Conservation (phyloP, 2,113 vertebrate genomes). For the Rissa tridactyla region DNA sequence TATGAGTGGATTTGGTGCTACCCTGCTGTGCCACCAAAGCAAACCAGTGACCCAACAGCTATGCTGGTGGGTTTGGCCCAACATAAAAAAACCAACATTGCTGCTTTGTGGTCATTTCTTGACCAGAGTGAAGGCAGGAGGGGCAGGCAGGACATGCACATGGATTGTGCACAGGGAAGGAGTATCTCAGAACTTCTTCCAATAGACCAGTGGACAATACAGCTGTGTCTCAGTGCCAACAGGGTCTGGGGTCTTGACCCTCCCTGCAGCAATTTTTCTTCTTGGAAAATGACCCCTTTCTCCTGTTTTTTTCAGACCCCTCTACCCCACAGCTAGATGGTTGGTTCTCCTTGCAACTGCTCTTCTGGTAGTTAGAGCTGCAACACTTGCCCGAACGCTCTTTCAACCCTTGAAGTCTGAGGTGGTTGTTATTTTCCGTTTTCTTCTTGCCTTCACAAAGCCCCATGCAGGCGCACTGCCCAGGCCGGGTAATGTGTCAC, state of each 20-base stretch:
- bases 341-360: fast-evolving
- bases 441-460: not conserved
- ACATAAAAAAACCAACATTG: not conserved
- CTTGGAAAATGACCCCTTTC: not conserved
- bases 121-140: not conserved
- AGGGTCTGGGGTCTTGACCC: not conserved
- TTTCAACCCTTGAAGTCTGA: not conserved
- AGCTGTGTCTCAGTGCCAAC: fast-evolving
- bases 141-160: fast-evolving
- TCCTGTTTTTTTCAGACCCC: not conserved
- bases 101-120: not conserved
- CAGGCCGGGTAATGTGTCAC: not conserved
- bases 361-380: too few species aligned
- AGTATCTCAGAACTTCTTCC: not conserved
- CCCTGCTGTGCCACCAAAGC: not conserved
- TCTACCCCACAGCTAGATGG: fast-evolving
- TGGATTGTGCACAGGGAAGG: not conserved
- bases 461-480: fast-evolving
- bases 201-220: fast-evolving
- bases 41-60: not conserved
- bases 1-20: not conserved
- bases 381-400: not conserved
- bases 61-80: not conserved
- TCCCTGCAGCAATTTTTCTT: not conserved
- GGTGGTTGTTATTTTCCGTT: not conserved